These are phyloP conservation scores for Mustela lutreola DNA, from an alignment of 2,113 vertebrate species.

Conservation along the genomic window DNA sequence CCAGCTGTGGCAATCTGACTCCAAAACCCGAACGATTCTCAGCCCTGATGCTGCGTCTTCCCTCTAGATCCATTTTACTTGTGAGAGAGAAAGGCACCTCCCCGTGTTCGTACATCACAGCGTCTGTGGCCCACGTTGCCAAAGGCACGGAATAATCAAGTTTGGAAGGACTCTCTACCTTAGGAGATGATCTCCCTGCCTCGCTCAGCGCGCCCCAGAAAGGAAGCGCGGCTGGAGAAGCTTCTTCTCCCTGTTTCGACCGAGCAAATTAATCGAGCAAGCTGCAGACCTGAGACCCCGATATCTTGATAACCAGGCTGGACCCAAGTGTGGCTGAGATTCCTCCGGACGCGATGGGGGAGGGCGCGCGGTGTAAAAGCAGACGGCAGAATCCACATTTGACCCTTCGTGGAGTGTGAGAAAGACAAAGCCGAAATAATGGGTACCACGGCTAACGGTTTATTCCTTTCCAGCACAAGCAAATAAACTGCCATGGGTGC, in stretches of 20 bases:
- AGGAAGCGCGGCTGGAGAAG: not conserved
- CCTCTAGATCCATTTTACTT: not conserved
- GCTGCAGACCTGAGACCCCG: not conserved
- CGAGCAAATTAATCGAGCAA: not conserved
- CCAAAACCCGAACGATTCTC: not conserved
- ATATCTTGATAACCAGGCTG: not conserved
- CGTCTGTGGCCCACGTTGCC: not conserved
- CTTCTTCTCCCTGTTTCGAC: not conserved
- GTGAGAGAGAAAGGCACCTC: not conserved
- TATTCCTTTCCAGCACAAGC: slow-evolving; percentile 84
- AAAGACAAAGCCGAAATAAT: slow-evolving; percentile 51
- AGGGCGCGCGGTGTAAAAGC: fast-evolving
- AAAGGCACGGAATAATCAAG: not conserved
- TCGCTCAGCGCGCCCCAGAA: not conserved
- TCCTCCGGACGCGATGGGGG: not conserved
- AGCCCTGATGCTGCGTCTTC: too few relatives aligned
- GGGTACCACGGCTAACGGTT: slow-evolving; percentile 70
- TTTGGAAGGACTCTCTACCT: not conserved
- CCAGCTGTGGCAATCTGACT: not conserved
- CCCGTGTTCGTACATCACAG: not conserved
- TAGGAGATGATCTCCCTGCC: not conserved
- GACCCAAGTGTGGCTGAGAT: not conserved
- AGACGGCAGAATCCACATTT: not conserved
- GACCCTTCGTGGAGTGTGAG: slow-evolving; percentile 61
- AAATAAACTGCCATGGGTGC: slow-evolving; percentile 84